Evolutionary conservation across 2,797 vertebrate genomes (phyloP).

Genomic region (Peromyscus eremicus): DNA sequence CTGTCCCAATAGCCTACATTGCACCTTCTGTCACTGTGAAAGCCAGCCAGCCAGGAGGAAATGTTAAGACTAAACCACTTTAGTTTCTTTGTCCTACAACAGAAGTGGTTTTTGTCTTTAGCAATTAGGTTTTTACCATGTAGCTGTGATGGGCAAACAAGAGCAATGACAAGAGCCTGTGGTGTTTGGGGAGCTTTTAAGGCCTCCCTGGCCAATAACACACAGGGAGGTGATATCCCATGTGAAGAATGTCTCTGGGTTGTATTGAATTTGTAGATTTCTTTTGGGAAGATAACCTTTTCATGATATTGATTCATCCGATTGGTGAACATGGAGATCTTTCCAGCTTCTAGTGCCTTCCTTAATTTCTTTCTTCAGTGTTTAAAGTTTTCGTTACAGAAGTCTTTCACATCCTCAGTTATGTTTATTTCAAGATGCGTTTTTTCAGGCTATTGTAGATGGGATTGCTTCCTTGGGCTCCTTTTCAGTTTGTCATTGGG

Average conservation of each 20-base stretch:
- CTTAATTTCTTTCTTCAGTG: background rate
- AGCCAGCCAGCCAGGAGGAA: background rate
- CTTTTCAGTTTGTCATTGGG: background rate
- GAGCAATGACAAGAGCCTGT: background rate
- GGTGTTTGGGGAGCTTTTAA: background rate
- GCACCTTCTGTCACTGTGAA: background rate
- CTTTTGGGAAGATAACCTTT: background rate
- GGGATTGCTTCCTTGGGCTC: background rate
- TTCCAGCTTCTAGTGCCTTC: background rate
- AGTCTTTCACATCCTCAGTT: background rate
- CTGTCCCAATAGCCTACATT: background rate
- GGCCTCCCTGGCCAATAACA: background rate
- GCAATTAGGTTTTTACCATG: background rate
- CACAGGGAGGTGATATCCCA: too few species aligned
- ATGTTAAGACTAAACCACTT: background rate
- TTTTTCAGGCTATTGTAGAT: background rate
- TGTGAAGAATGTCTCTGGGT: background rate
- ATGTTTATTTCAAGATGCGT: background rate
- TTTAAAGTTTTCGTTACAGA: background rate
- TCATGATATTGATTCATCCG: background rate
- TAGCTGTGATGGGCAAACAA: background rate
- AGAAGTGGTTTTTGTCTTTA: background rate
- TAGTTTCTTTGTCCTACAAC: background rate
- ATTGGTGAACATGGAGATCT: background rate
- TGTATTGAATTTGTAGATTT: background rate